These are phyloP conservation scores for Chelon auratus DNA, from an alignment of 2,797 vertebrate species.

Conservation along the genomic window DNA sequence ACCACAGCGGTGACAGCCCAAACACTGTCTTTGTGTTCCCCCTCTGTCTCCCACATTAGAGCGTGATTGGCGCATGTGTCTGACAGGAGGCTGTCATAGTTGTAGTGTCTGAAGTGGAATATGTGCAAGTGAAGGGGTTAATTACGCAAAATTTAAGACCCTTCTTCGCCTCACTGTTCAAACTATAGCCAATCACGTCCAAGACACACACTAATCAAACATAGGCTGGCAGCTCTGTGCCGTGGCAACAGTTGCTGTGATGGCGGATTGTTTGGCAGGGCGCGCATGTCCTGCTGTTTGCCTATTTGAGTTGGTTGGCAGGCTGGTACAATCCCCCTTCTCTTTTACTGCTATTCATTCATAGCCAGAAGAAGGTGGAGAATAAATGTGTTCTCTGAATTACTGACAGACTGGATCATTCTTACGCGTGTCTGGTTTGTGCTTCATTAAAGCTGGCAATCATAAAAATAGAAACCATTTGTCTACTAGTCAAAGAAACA, in stretches of 20 bases:
- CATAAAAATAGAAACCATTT: slow-evolving; percentile 42
- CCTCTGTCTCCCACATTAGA: slow-evolving; percentile 58
- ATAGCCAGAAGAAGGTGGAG: slow-evolving; percentile 68
- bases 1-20: slow-evolving; percentile 71
- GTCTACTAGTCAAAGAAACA: slow-evolving; percentile 25
- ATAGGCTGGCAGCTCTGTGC: slow-evolving; percentile 69
- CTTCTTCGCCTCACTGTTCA: slow-evolving; percentile 60
- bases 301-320: slow-evolving; percentile 80
- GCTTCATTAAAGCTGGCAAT: slow-evolving; percentile 49
- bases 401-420: slow-evolving; percentile 58
- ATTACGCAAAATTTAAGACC: slow-evolving; percentile 77
- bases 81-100: slow-evolving; percentile 75
- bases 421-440: slow-evolving; percentile 49
- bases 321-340: slow-evolving; percentile 51
- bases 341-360: slow-evolving; percentile 76
- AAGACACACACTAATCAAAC: slow-evolving; percentile 74
- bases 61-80: slow-evolving; percentile 72
- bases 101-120: slow-evolving; percentile 71
- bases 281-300: slow-evolving; percentile 80
- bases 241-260: slow-evolving; percentile 82
- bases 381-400: slow-evolving; percentile 72
- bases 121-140: slow-evolving; percentile 77
- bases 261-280: slow-evolving; percentile 77
- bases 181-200: slow-evolving; percentile 61
- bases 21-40: slow-evolving; percentile 68